Base-by-base conservation (phyloP, 2,888 invertebrate species). In the Eupithecia exiguata region DNA sequence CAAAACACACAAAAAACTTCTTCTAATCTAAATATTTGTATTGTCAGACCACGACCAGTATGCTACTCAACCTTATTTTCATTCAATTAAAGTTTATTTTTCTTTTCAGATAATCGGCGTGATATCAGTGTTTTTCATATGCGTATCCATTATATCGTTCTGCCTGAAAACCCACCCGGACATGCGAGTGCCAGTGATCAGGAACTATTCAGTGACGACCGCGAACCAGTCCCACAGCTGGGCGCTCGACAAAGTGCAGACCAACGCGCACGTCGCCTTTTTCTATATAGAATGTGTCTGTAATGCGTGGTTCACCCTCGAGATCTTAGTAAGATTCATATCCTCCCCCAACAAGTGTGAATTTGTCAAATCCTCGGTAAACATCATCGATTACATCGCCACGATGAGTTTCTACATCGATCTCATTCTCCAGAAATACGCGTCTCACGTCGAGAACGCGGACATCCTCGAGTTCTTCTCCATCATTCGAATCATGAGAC, bases 91-190 rank as follows among this genome's bases (percentile, higher is more conserved):
- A 38, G n/a, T 21, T 2, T 71, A 67, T 68, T 76, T 84, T 88
- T 86, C 79, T 84, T 96, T 96, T 62, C 97, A 99, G 99, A 97
- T 99, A 87, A 98, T 99, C 91, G 99, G 99, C 84, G 97, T 99
- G 81, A 97, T 99, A 91, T 99, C 99, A 82, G 99, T 99, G 88
- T 99, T 99, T 96, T 99, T 99, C 96, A 99, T 99, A 93, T 98
- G 99, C 95, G 98, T 99, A 83, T 99, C 99, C 83, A 99, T 99
- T 91, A 95, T 99, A 92, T 99, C 99, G 84, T 99, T 99, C 95
- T 99, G 99, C 95, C 96, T 99, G 90, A 99, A 99, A 96, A 99
- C 99, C 68, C 99, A 99, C 94, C 99, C 99, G 80, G 99, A 98
- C 93, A 98, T 99, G 98, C 96, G 99, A 86, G 98, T 98, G 86